A percentile compares a stretch with the other conserved stretches of the same genome.
These are phyloP conservation scores for Dendrocopos noguchii DNA, from an alignment of 2,113 vertebrate genomes.

Conservation along the genomic window DNA sequence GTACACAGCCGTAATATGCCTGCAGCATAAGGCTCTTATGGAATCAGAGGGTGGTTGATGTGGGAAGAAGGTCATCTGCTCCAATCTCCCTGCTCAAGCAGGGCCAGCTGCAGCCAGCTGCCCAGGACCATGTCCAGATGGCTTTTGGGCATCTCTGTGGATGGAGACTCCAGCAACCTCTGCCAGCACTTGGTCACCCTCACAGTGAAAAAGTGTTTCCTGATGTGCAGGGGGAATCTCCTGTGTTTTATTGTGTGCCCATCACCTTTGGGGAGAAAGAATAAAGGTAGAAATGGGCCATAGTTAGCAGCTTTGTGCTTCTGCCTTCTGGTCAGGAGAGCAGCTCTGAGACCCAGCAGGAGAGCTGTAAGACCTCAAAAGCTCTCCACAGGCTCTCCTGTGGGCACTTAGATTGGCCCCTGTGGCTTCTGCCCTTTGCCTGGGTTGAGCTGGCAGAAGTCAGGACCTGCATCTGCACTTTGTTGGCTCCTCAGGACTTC, in stretches of 20 bases:
- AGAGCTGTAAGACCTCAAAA: neutral
- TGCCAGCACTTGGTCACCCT: neutral
- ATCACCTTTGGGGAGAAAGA: neutral
- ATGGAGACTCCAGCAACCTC: neutral
- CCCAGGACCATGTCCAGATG: neutral
- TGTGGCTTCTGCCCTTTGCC: fast-evolving
- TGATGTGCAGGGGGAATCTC: neutral
- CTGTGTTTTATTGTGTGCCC: neutral
- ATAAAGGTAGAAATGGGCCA: neutral
- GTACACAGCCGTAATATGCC: neutral
- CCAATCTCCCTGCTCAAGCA: too few relatives aligned
- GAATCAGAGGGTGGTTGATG: neutral
- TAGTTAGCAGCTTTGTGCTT: neutral
- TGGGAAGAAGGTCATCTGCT: neutral
- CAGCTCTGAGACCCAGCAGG: neutral
- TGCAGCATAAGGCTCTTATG: fast-evolving
- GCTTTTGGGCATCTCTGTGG: neutral
- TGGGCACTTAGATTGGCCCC: neutral
- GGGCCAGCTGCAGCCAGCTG: neutral
- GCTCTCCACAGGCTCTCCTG: neutral
- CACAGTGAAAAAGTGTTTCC: neutral
- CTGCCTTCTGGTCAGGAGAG: neutral
- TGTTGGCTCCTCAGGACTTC: neutral
- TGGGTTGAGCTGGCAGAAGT: neutral
- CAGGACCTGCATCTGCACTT: neutral